Evolutionary conservation across 2,797 vertebrate genomes (phyloP), one percentile per base, ranked within the genome.

Genomic region (Bradypodion pumilum): DNA sequence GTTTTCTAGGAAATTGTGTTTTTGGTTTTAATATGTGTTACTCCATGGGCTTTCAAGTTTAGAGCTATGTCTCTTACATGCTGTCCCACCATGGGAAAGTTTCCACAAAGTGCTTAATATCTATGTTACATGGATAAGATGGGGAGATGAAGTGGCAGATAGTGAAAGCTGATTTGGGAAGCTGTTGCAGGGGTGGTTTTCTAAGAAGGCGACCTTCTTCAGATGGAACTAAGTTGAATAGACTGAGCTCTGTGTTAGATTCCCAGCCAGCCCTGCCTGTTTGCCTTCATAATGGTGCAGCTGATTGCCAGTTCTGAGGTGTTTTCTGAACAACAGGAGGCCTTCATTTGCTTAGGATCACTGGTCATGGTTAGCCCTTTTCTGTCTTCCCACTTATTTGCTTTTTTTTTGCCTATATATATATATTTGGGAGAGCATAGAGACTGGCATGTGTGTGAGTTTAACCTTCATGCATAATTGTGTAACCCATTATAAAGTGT

Each of bases 381-480:
- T 82, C 37, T 88, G 92, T 94, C 90, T 92, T 89, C 88, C 94
- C 90, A 92, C 87, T 92, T 88, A 69, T 90, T 95, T 96, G 91
- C 92, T 5, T 76, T 79, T 72, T 56, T 95, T n/a, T n/a, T n/a
- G n/a, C n/a, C n/a, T n/a, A 46, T 23, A 59, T 44, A 60, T 81
- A 90, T 90, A 86, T 88, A 52, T 66, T 74, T 86, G 85, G 62
- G 23, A 76, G 90, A 91, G 84, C 85, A 75, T 60, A 93, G 91
- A 90, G 78, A 89, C 94, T 91, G 93, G 90, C 89, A 52, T 52
- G 23, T 89, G 13, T 89, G 15, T 92, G 59, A 91, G 86, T 95
- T 95, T 90, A 91, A 89, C 89, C 88, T 93, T 91, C 93, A 88
- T 93, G 90, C 89, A 88, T 90, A 94, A 95, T 95, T 95, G 93